These are phyloP conservation scores for Telmatherina bonti DNA, from an alignment of 2,797 vertebrate genomes.

Conservation along the genomic window DNA sequence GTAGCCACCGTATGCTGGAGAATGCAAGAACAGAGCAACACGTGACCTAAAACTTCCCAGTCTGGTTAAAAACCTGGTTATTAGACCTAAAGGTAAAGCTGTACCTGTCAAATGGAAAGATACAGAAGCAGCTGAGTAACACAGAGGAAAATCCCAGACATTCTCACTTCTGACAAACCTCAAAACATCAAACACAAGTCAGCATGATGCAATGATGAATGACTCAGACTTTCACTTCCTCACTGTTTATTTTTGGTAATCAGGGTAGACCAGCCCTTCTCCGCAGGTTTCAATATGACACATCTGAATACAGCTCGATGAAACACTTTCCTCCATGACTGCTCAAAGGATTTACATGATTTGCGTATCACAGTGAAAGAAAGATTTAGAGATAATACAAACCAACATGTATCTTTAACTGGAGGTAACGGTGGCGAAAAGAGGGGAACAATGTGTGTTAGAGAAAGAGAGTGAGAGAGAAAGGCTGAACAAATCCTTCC, in stretches of 20 bases:
- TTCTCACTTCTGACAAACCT: slow-evolving; percentile 46
- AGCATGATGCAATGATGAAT: slow-evolving; percentile 71
- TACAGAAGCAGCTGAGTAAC: slow-evolving; percentile 39
- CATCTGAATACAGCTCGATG: slow-evolving; percentile 66
- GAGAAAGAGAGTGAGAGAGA: slow-evolving; percentile 16
- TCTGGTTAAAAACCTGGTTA: too few relatives aligned
- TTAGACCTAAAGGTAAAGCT: background rate
- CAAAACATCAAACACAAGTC: slow-evolving; percentile 55
- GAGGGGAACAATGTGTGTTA: slow-evolving; percentile 7
- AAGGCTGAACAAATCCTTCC: slow-evolving; percentile 63
- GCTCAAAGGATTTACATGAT: slow-evolving; percentile 48
- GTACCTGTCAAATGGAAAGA: background rate
- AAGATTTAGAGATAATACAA: slow-evolving; percentile 44
- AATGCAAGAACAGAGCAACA: background rate
- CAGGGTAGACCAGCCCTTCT: slow-evolving; percentile 52
- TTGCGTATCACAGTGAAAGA: slow-evolving; percentile 32
- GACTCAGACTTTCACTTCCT: slow-evolving; percentile 52
- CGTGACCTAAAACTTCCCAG: background rate
- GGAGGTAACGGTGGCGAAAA: slow-evolving; percentile 49
- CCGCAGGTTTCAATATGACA: slow-evolving; percentile 53
- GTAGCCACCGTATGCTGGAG: background rate
- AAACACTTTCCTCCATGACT: slow-evolving; percentile 55
- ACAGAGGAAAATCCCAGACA: slow-evolving; percentile 47
- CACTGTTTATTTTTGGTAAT: slow-evolving; percentile 78
- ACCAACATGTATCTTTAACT: slow-evolving; percentile 30